Conservation (phyloP, 1,140 invertebrate species). For the Drosophila pseudoobscura region DNA sequence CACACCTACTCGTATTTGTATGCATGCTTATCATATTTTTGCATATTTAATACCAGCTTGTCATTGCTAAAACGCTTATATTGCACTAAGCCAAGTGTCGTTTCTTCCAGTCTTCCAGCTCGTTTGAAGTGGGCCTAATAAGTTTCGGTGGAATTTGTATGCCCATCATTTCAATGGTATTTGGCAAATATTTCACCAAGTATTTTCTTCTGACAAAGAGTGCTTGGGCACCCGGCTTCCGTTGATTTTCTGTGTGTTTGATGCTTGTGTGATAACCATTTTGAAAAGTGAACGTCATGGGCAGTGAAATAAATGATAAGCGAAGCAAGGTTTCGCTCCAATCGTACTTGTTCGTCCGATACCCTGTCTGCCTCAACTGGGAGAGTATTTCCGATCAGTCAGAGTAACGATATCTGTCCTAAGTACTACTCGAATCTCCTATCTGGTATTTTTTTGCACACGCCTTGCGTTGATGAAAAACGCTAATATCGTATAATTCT, state of each 20-base stretch:
- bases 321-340: conserved; percentile 28
- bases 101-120: background rate
- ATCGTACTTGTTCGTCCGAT: conserved; percentile 32
- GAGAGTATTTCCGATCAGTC: background rate
- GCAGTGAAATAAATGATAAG: conserved; percentile 46
- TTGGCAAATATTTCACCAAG: conserved; percentile 6
- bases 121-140: conserved; percentile 4
- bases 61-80: conserved; percentile 42
- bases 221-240: background rate
- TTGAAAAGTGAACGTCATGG: conserved; percentile 57
- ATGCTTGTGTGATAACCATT: conserved; percentile 30
- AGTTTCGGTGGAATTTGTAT: conserved; percentile 11
- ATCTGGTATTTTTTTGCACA: no score
- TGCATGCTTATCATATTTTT: conserved; percentile 72
- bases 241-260: conserved; percentile 10
- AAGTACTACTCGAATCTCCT: background rate
- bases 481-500: no score
- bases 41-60: conserved; percentile 50
- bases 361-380: conserved; percentile 13
- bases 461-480: no score
- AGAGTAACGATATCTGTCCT: background rate
- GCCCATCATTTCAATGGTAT: background rate
- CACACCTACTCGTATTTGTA: conserved; percentile 35
- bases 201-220: no score
- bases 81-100: conserved; percentile 41